A percentile compares a stretch with the other conserved stretches of the same genome.
phyloP scores from a whole-genome alignment of 2,113 vertebrate genomes.

The Balaenoptera acutorostrata region DNA sequence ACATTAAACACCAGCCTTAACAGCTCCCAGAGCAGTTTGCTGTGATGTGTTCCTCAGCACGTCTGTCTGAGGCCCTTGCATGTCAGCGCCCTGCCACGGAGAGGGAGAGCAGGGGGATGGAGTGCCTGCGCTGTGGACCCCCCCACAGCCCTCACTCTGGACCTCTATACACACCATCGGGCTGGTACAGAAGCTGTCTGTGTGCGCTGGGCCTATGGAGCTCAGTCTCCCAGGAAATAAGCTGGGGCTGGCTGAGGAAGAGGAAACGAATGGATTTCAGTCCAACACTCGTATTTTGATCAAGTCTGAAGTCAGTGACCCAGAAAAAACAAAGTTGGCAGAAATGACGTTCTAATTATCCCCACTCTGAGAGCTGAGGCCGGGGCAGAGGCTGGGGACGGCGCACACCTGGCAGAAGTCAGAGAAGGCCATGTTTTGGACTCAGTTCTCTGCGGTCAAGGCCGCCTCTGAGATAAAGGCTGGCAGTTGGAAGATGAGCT shows the following conservation, averaged over 20 bases:
- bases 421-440: not conserved
- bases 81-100: not conserved
- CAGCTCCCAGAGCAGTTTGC: constrained; percentile 48
- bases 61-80: constrained; percentile 46
- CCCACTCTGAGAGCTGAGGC: constrained; percentile 47
- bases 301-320: constrained; percentile 56
- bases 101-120: not conserved
- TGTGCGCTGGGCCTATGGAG: not conserved
- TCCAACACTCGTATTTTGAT: constrained; percentile 58
- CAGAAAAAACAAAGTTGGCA: constrained; percentile 61
- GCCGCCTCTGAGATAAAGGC: constrained; percentile 38
- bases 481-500: constrained; percentile 31
- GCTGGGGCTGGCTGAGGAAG: constrained; percentile 1
- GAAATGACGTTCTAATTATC: constrained; percentile 66
- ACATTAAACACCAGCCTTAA: constrained; percentile 53
- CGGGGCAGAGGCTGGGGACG: constrained; percentile 23
- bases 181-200: not conserved
- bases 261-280: constrained; percentile 60
- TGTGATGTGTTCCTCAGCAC: constrained; percentile 41
- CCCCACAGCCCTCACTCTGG: not conserved
- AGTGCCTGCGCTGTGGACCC: not conserved
- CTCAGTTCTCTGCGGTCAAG: constrained; percentile 27
- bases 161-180: not conserved
- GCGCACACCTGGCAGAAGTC: constrained; percentile 45
- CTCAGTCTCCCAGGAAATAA: constrained; percentile 47